Evolutionary conservation across 2,113 vertebrate genomes (phyloP).

Genomic region (Acrocephalus arundinaceus): DNA sequence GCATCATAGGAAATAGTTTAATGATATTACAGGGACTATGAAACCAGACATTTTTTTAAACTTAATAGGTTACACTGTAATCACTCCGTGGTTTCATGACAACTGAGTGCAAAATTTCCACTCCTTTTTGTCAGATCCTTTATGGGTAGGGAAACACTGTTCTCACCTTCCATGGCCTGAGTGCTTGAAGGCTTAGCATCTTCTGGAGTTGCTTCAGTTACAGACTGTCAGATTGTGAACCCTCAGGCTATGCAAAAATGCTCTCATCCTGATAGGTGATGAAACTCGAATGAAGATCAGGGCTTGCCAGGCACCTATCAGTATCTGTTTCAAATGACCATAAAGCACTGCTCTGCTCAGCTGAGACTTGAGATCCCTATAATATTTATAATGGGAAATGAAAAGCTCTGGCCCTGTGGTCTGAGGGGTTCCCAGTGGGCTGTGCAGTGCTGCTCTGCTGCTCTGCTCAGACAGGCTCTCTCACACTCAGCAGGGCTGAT

Average conservation of each 20-base stretch:
- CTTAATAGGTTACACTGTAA: neutral
- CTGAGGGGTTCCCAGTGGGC: neutral
- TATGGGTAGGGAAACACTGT: neutral
- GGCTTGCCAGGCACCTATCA: neutral
- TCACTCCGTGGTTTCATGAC: neutral
- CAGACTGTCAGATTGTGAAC: neutral
- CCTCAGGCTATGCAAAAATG: neutral
- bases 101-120: neutral
- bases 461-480: neutral
- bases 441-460: neutral
- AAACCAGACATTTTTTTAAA: neutral
- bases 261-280: neutral
- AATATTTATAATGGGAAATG: neutral
- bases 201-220: neutral
- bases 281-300: neutral
- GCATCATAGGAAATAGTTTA: neutral
- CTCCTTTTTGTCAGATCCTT: neutral
- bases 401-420: neutral
- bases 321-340: neutral
- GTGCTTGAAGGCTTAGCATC: neutral
- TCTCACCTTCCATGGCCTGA: neutral
- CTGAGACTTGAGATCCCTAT: neutral
- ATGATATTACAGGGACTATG: neutral
- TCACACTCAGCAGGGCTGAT: neutral
- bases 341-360: neutral